Evolutionary conservation across 2,797 vertebrate species (phyloP), one percentile per base, ranked within the genome.

Genomic region (Diceros bicornis): DNA sequence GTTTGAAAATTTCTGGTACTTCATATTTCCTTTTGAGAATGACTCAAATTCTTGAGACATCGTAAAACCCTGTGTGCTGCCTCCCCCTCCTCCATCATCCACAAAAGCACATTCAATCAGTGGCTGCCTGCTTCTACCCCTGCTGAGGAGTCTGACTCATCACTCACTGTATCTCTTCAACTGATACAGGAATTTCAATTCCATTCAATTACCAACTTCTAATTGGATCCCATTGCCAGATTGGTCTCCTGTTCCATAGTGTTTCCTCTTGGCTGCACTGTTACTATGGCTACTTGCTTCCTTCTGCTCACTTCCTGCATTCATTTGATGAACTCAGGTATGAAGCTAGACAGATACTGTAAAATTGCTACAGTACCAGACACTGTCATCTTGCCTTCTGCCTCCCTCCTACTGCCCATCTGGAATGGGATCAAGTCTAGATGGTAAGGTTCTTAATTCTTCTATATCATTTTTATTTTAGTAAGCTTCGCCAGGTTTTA

Each of bases 201-300:
- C 86, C 84, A 87, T 97, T 97, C 77, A 89, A 55, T 97, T 97
- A 97, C 92, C 93, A 89, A 86, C 77, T 95, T 97, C 87, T 87
- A 97, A 91, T 97, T 98, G 96, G 93, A 89, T 83, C 82, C 93
- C 68, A 23, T 59, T 92, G 97, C 94, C 96, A 97, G 88, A 94
- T 25, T 91, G 88, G 87, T 50, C 89, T 87, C 86, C 71, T 87
- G 62, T 77, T 95, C 71, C 95, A 61, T 71, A 89, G 88, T 59
- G 21, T 82, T 86, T 95, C 86, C 47, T 96, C 92, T 87, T 50
- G 72, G 68, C 37, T 89, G 16, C 59, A 59, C 62, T 52, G 72
- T 97, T 96, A 62, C 95, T 96, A 41, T 81, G 81, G 74, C 97
- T 95, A 14, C 96, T 72, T 75, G 75, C 61, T 91, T 77, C 61